Evolutionary conservation across 1,140 invertebrate genomes (phyloP).

Genomic region (Meloidogyne hapla): DNA sequence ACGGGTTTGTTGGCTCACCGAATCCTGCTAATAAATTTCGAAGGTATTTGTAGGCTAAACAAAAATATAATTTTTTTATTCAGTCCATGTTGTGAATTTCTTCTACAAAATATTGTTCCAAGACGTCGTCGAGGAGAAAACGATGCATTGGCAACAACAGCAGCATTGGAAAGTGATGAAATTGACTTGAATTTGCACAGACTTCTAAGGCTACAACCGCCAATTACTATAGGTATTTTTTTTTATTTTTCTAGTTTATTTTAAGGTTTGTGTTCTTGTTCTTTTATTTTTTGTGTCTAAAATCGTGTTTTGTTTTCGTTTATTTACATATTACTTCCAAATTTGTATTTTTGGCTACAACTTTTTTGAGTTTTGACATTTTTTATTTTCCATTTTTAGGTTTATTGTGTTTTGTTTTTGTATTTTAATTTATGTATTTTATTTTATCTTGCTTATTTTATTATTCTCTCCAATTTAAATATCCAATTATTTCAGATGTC

Average conservation of each 20-base stretch:
- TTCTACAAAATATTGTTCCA: slow-evolving; percentile 13
- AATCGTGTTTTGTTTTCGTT: too few relatives aligned
- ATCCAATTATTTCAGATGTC: slow-evolving; percentile 16
- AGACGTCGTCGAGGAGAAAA: background rate
- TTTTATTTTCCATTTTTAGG: too few relatives aligned
- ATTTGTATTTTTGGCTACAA: too few relatives aligned
- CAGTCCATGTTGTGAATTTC: slow-evolving; percentile 26
- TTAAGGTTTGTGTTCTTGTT: background rate
- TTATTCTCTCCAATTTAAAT: too few relatives aligned
- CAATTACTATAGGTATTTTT: slow-evolving; percentile 15
- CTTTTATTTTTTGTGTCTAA: background rate
- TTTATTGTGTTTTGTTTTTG: too few relatives aligned
- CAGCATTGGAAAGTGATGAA: background rate
- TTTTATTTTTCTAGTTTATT: background rate
- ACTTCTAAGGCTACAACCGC: slow-evolving; percentile 21
- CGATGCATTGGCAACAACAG: background rate
- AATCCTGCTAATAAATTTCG: background rate
- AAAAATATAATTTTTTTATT: background rate
- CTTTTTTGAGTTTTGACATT: too few relatives aligned
- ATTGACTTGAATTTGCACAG: slow-evolving; percentile 25
- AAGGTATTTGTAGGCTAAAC: background rate
- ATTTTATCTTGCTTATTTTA: too few relatives aligned
- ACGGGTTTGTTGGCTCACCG: background rate
- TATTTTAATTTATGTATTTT: too few relatives aligned
- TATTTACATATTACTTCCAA: too few relatives aligned